A percentile compares a stretch with the other conserved stretches of the same genome.
Evolutionary conservation across 53 echinoderm and acorn worm species (phyloP).

Genomic region (Holothuria leucospilota): DNA sequence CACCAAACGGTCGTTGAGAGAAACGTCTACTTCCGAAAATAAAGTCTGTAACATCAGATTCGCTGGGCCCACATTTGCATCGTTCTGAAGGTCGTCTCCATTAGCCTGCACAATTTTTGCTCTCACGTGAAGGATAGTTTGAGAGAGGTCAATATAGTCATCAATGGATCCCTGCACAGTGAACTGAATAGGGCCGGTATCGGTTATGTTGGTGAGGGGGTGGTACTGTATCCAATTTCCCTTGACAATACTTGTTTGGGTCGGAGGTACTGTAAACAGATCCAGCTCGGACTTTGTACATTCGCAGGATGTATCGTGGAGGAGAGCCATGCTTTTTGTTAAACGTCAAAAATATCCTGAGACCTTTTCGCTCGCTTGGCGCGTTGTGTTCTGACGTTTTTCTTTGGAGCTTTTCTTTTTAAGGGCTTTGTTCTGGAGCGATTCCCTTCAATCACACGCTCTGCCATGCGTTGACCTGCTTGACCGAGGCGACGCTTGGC

Average conservation of each 20-base stretch:
- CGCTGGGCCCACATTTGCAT: conserved; percentile 59
- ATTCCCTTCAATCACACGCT: conserved; percentile 48
- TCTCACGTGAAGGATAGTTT: conserved; percentile 56
- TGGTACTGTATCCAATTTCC: conserved; percentile 45
- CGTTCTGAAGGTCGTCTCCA: conserved; percentile 52
- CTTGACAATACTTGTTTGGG: no score
- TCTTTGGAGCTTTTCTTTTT: no score
- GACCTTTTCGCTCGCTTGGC: no score
- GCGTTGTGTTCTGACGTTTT: no score
- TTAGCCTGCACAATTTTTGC: conserved; percentile 52
- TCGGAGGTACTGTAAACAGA: no score
- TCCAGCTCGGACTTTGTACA: no score
- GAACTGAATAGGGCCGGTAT: conserved; percentile 49
- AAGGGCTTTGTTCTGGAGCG: no score
- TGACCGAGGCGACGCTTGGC: conserved; percentile 19
- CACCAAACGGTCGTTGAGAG: conserved; percentile 3
- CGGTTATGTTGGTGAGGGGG: conserved; percentile 17
- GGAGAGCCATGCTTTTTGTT: no score
- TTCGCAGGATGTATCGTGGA: no score
- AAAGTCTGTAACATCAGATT: conserved; percentile 68
- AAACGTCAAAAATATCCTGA: no score
- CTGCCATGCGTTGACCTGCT: conserved; percentile 54
- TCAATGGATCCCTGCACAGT: conserved; percentile 51
- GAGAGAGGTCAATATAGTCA: conserved; percentile 63
- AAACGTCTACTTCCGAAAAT: conserved; percentile 71